A percentile compares a stretch with the other conserved stretches of the same genome.
These are phyloP conservation scores for Polyergus mexicanus DNA, from an alignment of 1,140 invertebrate species.

Conservation along the genomic window DNA sequence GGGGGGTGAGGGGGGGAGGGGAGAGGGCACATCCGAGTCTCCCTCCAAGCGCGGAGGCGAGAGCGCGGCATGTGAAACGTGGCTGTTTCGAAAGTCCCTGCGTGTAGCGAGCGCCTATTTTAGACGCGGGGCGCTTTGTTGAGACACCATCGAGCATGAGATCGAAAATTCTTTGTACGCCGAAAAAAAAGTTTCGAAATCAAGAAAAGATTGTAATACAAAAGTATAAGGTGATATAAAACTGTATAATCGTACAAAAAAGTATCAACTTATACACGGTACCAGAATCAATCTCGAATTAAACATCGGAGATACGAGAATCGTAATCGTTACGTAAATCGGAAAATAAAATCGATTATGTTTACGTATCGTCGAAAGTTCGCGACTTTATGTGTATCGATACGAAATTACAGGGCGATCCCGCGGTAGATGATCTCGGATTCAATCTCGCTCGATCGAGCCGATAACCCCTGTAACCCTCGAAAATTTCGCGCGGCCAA, in stretches of 20 bases:
- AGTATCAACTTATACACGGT: background rate
- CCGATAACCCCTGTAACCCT: slow-evolving; percentile 75
- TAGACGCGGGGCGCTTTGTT: slow-evolving; percentile 64
- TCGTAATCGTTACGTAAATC: too few species aligned
- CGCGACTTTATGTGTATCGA: too few species aligned
- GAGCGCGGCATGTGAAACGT: slow-evolving; percentile 71
- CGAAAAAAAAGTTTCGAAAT: background rate
- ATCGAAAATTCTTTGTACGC: background rate
- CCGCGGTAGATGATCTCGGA: too few species aligned
- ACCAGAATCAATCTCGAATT: background rate
- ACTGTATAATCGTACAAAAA: background rate
- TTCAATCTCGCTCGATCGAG: slow-evolving; percentile 21
- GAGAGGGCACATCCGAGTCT: slow-evolving; percentile 67
- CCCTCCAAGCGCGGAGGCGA: slow-evolving; percentile 66
- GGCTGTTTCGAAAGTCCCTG: slow-evolving; percentile 75
- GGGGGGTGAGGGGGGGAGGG: background rate
- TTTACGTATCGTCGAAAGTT: too few species aligned
- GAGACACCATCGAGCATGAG: slow-evolving; percentile 10
- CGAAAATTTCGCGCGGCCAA: slow-evolving; percentile 52
- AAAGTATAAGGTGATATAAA: background rate
- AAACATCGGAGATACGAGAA: background rate
- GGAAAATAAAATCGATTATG: too few species aligned
- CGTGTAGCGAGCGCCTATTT: slow-evolving; percentile 69
- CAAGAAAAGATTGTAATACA: background rate
- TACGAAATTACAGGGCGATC: too few species aligned